A percentile compares a stretch with the other conserved stretches of the same genome.
Conservation (phyloP, 2,888 invertebrate species). For the Lydus trimaculatus region DNA sequence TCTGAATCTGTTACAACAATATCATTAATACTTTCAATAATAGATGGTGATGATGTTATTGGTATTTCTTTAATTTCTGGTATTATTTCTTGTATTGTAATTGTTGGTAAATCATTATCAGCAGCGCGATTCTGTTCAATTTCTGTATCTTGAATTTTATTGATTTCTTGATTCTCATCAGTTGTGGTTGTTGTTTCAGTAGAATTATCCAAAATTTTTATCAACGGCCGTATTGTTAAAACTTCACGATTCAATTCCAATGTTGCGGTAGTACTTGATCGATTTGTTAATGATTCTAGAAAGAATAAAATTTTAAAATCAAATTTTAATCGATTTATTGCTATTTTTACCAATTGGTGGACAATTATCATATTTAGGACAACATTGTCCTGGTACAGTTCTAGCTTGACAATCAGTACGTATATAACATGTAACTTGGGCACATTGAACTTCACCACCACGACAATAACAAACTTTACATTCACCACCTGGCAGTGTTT, state of each 20-base stretch:
- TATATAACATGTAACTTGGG: constrained; percentile 77
- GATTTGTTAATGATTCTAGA: not conserved
- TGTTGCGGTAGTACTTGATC: not conserved
- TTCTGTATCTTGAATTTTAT: constrained; percentile 40
- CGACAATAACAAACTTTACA: constrained; percentile 84
- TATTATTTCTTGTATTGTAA: constrained; percentile 69
- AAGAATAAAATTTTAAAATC: not conserved
- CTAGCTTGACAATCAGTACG: constrained; percentile 78
- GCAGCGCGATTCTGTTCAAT: constrained; percentile 28
- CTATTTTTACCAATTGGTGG: constrained; percentile 67
- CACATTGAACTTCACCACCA: constrained; percentile 80
- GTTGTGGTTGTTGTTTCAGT: constrained; percentile 22
- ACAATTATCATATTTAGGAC: constrained; percentile 83
- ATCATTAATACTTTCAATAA: constrained; percentile 41
- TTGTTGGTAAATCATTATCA: constrained; percentile 40
- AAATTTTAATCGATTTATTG: not conserved
- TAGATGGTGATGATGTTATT: constrained; percentile 49
- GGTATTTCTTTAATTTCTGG: constrained; percentile 60
- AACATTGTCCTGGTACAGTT: constrained; percentile 77
- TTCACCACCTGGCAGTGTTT: constrained; percentile 72
- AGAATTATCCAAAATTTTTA: constrained; percentile 23
- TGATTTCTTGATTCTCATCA: constrained; percentile 24
- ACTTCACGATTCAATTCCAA: constrained; percentile 6
- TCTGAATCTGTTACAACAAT: constrained; percentile 48
- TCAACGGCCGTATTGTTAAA: constrained; percentile 21